Conservation (phyloP, 1,140 invertebrate genomes). For the Bombus waltoni region DNA sequence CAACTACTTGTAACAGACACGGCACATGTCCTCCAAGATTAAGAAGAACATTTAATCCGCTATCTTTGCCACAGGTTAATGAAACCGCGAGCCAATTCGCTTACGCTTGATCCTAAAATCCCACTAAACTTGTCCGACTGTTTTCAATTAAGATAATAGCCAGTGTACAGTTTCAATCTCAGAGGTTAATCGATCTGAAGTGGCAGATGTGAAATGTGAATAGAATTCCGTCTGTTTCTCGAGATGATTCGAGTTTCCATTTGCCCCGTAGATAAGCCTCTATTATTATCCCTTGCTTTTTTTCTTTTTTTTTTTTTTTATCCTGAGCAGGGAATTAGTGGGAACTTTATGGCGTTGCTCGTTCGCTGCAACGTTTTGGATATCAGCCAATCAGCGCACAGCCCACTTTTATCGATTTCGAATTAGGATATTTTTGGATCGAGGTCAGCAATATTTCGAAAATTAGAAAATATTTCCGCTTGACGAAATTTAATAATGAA, state of each 20-base stretch:
- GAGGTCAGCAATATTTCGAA: too few species aligned
- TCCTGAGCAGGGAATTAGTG: background rate
- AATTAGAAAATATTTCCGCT: background rate
- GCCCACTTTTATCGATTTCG: background rate
- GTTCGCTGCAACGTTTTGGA: constrained; percentile 15
- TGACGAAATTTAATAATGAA: background rate
- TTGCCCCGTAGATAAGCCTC: background rate
- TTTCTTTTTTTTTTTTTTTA: background rate
- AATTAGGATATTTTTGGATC: background rate
- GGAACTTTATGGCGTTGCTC: background rate
- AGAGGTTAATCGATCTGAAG: constrained; percentile 33
- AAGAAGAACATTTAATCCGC: constrained; percentile 4
- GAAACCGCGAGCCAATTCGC: constrained; percentile 17
- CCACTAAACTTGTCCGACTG: constrained; percentile 35
- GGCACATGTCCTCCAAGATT: background rate
- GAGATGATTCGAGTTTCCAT: background rate
- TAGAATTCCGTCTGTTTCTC: background rate
- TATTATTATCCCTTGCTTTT: background rate
- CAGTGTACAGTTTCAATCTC: constrained; percentile 1
- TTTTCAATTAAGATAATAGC: constrained; percentile 49
- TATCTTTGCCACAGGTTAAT: background rate
- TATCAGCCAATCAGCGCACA: constrained; percentile 9
- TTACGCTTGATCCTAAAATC: constrained; percentile 24
- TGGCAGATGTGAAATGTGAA: constrained; percentile 25
- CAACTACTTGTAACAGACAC: background rate